Conservation (phyloP, 1,140 invertebrate genomes). For the Goniozus legneri region DNA sequence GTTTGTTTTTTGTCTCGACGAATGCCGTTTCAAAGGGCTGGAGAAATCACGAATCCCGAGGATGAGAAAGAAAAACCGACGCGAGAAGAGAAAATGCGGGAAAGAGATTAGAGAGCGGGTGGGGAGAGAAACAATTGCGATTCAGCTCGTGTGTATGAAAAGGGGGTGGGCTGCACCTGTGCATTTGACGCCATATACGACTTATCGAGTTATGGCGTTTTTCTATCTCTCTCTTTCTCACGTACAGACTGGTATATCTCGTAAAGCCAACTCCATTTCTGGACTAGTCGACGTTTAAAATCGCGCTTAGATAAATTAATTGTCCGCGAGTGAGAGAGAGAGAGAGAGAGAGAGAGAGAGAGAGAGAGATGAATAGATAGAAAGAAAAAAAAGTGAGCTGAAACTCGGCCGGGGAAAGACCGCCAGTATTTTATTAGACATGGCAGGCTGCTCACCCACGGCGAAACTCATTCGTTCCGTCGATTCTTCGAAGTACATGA, state of each 20-base stretch:
- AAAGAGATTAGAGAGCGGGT: neutral
- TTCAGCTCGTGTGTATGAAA: constrained; percentile 32
- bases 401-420: neutral
- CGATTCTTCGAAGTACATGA: neutral
- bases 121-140: constrained; percentile 38
- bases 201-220: constrained; percentile 49
- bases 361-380: neutral
- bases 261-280: constrained; percentile 51
- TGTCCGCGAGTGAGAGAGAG: constrained; percentile 18
- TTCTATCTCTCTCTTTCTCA: constrained; percentile 31
- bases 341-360: neutral
- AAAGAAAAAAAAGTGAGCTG: constrained; percentile 16
- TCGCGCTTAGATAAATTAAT: constrained; percentile 39
- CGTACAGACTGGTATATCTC: constrained; percentile 19
- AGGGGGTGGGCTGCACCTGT: constrained; percentile 43
- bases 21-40: no score
- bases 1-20: no score
- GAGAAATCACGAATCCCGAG: no score
- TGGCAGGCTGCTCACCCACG: constrained; percentile 20
- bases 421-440: constrained; percentile 38
- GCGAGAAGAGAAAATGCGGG: neutral
- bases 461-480: neutral
- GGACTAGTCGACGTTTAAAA: constrained; percentile 20
- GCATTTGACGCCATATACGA: constrained; percentile 48
- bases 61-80: no score